Conservation (phyloP, 2,888 invertebrate genomes). For the Hemaris fuciformis region DNA sequence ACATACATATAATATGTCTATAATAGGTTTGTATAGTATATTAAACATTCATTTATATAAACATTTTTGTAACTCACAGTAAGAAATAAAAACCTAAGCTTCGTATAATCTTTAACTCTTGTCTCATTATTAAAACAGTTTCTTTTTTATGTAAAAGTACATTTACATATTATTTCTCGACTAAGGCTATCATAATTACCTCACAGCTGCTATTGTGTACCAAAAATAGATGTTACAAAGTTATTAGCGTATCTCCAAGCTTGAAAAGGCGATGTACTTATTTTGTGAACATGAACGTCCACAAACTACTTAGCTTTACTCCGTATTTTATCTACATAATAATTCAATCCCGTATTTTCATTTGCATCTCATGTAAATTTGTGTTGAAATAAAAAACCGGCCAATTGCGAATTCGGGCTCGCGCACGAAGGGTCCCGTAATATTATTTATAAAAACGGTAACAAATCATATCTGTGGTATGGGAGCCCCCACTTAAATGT, state of each 20-base stretch:
- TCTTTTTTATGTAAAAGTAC: background rate
- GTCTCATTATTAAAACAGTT: background rate
- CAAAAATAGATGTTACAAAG: background rate
- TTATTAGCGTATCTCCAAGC: background rate
- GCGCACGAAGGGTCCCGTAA: too few relatives aligned
- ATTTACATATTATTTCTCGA: background rate
- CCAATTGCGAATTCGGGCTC: too few relatives aligned
- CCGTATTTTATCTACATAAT: background rate
- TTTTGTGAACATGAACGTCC: background rate
- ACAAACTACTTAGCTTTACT: background rate
- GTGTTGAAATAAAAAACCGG: too few relatives aligned
- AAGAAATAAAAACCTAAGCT: background rate
- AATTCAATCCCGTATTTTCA: background rate
- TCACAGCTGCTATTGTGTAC: background rate
- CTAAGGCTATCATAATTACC: background rate
- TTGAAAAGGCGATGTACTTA: background rate
- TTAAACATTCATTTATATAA: too few relatives aligned
- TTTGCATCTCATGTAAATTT: too few relatives aligned
- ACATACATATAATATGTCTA: too few relatives aligned
- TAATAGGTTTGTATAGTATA: too few relatives aligned
- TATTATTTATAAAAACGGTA: too few relatives aligned
- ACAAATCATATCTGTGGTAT: too few relatives aligned
- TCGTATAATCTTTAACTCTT: background rate
- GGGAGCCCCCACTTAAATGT: too few relatives aligned
- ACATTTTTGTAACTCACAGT: too few relatives aligned